A percentile compares a stretch with the other conserved stretches of the same genome.
Conservation (phyloP, 2,888 invertebrate species). For the Omphaloscelis lunosa region DNA sequence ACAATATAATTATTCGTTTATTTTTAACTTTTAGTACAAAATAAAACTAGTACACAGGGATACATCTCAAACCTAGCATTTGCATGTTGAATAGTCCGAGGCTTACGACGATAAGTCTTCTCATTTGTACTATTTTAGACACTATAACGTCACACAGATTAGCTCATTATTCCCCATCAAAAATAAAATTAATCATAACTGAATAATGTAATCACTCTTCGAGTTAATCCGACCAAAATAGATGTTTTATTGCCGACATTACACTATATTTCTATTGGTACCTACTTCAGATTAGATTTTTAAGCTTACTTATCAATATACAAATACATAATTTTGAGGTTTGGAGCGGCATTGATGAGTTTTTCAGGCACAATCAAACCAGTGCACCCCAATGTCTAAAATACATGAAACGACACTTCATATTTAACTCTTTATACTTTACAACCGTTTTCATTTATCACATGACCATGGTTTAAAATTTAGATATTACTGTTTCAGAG, state of each 20-base stretch:
- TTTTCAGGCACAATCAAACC: slow-evolving; percentile 90
- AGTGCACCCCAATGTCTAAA: slow-evolving; percentile 87
- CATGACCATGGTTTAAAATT: slow-evolving; percentile 28
- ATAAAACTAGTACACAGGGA: slow-evolving; percentile 91
- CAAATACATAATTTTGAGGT: slow-evolving; percentile 89
- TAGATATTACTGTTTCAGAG: slow-evolving; percentile 49
- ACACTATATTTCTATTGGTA: slow-evolving; percentile 82
- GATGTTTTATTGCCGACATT: slow-evolving; percentile 80
- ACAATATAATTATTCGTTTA: slow-evolving; percentile 87
- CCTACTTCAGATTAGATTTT: slow-evolving; percentile 82
- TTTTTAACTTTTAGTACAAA: slow-evolving; percentile 91
- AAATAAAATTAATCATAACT: slow-evolving; percentile 88
- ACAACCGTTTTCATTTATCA: slow-evolving; percentile 17
- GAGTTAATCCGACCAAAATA: slow-evolving; percentile 82
- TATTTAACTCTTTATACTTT: not conserved
- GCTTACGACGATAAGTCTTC: slow-evolving; percentile 91
- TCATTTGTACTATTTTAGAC: slow-evolving; percentile 91
- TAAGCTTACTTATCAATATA: slow-evolving; percentile 83
- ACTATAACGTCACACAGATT: slow-evolving; percentile 90
- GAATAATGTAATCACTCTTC: slow-evolving; percentile 90
- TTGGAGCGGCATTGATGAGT: slow-evolving; percentile 90
- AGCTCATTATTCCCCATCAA: slow-evolving; percentile 87
- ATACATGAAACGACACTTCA: slow-evolving; percentile 81
- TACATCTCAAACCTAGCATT: slow-evolving; percentile 91
- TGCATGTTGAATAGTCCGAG: slow-evolving; percentile 91